Evolutionary conservation across 2,888 invertebrate genomes (phyloP).

Genomic region (Lysandra bellargus): DNA sequence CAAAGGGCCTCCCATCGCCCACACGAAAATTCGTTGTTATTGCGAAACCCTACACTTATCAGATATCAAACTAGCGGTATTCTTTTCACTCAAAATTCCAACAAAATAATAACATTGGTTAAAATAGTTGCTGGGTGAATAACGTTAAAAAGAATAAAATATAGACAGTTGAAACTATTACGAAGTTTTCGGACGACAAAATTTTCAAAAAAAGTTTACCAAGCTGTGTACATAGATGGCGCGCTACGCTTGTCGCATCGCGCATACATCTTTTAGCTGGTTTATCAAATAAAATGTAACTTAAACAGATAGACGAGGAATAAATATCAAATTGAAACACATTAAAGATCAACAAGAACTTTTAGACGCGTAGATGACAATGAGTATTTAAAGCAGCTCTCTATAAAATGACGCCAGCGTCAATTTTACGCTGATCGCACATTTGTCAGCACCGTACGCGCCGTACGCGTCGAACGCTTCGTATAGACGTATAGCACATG

Average conservation of each 20-base stretch:
- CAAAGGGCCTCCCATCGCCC: conserved; percentile 1
- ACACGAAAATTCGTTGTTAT: background rate
- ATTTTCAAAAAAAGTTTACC: background rate
- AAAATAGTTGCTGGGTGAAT: background rate
- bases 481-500: too few relatives aligned
- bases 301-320: background rate
- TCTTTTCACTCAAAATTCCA: background rate
- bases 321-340: background rate
- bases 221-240: background rate
- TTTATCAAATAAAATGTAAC: background rate
- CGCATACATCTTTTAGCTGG: background rate
- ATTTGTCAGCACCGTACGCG: too few relatives aligned
- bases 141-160: background rate
- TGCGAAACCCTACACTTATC: background rate
- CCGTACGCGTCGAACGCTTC: too few relatives aligned
- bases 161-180: background rate
- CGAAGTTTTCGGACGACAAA: background rate
- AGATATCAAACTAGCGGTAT: background rate
- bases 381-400: too few relatives aligned
- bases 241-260: background rate
- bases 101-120: background rate
- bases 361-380: too few relatives aligned
- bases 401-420: too few relatives aligned
- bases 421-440: too few relatives aligned
- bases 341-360: too few relatives aligned